Evolutionary conservation across 1,140 invertebrate species (phyloP).

Genomic region (Sycobia sp.): DNA sequence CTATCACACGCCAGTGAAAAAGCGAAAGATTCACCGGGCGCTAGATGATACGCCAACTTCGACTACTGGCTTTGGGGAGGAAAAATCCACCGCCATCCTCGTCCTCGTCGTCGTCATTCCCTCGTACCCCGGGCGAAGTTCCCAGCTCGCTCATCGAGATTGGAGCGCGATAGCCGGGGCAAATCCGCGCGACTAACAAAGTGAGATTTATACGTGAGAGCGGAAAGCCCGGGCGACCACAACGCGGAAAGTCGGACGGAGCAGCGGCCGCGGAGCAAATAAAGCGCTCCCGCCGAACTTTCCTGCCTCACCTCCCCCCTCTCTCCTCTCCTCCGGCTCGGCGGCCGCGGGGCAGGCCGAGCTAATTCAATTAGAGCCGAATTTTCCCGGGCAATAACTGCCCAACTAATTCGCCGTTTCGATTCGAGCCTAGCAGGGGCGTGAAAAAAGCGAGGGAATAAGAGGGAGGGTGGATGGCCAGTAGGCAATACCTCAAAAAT

Average conservation of each 20-base stretch:
- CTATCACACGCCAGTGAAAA: too few relatives aligned
- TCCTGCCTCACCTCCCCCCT: too few relatives aligned
- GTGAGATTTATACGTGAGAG: constrained; percentile 25
- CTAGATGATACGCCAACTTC: too few relatives aligned
- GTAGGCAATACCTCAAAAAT: constrained; percentile 26
- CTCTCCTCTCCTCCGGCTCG: neutral
- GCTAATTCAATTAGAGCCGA: constrained; percentile 29
- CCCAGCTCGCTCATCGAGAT: too few relatives aligned
- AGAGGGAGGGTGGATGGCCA: too few relatives aligned
- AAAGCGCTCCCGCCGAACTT: constrained; percentile 17
- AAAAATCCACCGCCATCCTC: too few relatives aligned
- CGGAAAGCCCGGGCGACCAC: neutral
- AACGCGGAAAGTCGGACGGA: neutral
- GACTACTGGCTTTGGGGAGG: too few relatives aligned
- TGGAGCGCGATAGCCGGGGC: constrained; percentile 9
- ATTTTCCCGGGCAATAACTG: constrained; percentile 25
- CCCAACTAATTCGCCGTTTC: constrained; percentile 13
- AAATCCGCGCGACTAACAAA: constrained; percentile 16
- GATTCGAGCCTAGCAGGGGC: constrained; percentile 8
- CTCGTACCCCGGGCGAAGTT: too few relatives aligned
- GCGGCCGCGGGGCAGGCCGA: too few relatives aligned
- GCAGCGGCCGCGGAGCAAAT: constrained; percentile 20
- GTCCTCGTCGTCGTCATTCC: too few relatives aligned
- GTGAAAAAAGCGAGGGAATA: constrained; percentile 7
- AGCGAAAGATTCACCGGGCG: too few relatives aligned